Evolutionary conservation across 2,888 invertebrate genomes (phyloP), one percentile per base, ranked within the genome.

Genomic region (Pherbina coryleti): DNA sequence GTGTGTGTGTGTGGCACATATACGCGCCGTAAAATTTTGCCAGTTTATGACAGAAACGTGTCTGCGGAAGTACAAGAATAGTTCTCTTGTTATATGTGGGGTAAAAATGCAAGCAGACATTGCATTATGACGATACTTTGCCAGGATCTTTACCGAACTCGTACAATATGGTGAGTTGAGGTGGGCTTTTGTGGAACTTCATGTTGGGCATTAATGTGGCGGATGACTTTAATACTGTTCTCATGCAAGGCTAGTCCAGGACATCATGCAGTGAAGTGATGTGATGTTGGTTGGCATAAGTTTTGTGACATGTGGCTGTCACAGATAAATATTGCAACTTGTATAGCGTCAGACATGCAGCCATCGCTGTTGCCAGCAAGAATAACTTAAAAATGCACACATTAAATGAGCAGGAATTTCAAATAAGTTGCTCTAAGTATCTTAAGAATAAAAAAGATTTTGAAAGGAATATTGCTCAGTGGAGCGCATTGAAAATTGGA

Each of bases 391-490:
- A 57, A 72, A 72, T 72, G 72, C 19, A 37, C 72, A 60, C 44
- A 25, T 73, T 73, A 73, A 73, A 73, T 73, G 73, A 73, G 73
- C 37, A 37, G 72, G 57, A 37, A 72, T 57, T 14, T 55, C 31
- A 31, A 72, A 57, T 19, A 37, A 66, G 34, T 31, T 72, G 11
- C 37, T 28, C 22, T 19, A 57, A 37, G 37, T 19, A 66, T 34
- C 19, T 11, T 8, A 34, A n/a, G 14, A 64, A 28, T 8, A 64
- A 17, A 64, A 17, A 34, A 64, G 31, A 37, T 4, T 69, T n/a
- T 67, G 69, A 51, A 17, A 44, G 25, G 73, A 60, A 73, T 60
- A 11, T 72, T 22, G 72, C 37, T 60, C 62, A 73, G 44, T 73
- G 28, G 73, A 73, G 49, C 60, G 49, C 37, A 25, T 49, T 60